Base-by-base conservation (phyloP, 2,113 vertebrate genomes). In the Pangasianodon hypophthalmus region DNA sequence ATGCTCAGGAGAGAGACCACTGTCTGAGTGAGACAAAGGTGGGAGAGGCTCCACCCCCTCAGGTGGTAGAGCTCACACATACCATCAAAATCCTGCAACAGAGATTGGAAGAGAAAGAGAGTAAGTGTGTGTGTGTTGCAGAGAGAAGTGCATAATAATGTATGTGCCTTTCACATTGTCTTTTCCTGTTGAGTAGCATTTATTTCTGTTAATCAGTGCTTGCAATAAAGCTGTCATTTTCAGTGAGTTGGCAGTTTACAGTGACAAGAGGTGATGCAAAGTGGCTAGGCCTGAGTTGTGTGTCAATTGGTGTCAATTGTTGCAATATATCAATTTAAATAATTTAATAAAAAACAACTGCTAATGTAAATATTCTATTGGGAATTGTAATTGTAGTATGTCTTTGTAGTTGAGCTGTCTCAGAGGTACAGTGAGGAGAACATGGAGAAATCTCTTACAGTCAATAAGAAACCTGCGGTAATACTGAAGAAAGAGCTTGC, bases 11-110 rank as follows among this genome's bases (percentile, higher is more conserved):
- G 87, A 95, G 94, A 86, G 95, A 96, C 82, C 93, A 92, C 24
- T 93, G 93, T 84, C 80, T 94, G 84, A 86, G 91, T 41, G 94
- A 95, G 92, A 90, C 94, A 60, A 94, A 92, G 64, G 90, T 89
- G 21, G 91, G 88, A 32, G 94, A 90, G 87, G 92, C 92, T 41
- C n/a, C 56, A 8, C 87, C 88, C 0, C 94, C 94, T 82, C 94
- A 94, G 26, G 92, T 96, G 75, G 50, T 96, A 83, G 95, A 96
- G 92, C 94, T 96, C 48, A 95, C 93, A 91, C 96, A 96, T 86
- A 96, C 96, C 32, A 95, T 97, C 71, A 92, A 95, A 62, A 93
- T 97, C 85, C 94, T 96, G 88, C 96, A 96, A 89, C 95, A 96
- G 86, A 94, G 92, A 88, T 88, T 97, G 91, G 92, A 94, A 0